Evolutionary conservation across 2,113 vertebrate genomes (phyloP), one percentile per base, ranked within the genome.

Genomic region (Sinocyclocheilus anshuiensis): DNA sequence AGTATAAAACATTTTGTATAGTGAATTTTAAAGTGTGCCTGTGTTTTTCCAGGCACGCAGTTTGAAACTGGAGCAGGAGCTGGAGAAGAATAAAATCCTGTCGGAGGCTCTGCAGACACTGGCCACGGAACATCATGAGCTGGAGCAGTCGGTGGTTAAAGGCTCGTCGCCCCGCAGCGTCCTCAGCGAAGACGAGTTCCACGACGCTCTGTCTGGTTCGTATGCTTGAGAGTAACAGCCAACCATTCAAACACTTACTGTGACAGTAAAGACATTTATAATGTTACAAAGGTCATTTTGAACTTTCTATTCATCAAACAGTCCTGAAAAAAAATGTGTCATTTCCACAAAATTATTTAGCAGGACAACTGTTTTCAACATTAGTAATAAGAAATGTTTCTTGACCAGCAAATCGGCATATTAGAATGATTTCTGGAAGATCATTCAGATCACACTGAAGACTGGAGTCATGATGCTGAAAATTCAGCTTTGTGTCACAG

Each of bases 11-110:
- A 72, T 72, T 59, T 59, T 33, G 7, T 8, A 3, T 69, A 33
- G 3, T 69, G 29, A 2, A 36, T 69, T 57, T 50, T 45, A 22
- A 20, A 33, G 72, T 82, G 33, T 79, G 42, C 85, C 67, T 87
- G 72, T 85, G 82, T 88, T 74, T 88, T 81, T 89, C 13, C 4
- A 99, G 98, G 96, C 96, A 92, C 96, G 96, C 92, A 97, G 96
- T 95, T 87, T 97, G 94, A 98, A 96, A 95, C 95, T 99, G 94
- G 96, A 97, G 94, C 97, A 98, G 89, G 97, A 98, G 91, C 95
- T 97, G 87, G 97, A 97, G 91, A 99, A 98, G 95, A 99, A 95
- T 92, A 97, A 98, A 95, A 98, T 99, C 94, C 95, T 99, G 90
- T 98, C 97, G 8, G 96, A 97, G 92, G 97, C 97, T 0, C 94